Conservation (phyloP, 2,113 vertebrate genomes). For the Mus spicilegus region DNA sequence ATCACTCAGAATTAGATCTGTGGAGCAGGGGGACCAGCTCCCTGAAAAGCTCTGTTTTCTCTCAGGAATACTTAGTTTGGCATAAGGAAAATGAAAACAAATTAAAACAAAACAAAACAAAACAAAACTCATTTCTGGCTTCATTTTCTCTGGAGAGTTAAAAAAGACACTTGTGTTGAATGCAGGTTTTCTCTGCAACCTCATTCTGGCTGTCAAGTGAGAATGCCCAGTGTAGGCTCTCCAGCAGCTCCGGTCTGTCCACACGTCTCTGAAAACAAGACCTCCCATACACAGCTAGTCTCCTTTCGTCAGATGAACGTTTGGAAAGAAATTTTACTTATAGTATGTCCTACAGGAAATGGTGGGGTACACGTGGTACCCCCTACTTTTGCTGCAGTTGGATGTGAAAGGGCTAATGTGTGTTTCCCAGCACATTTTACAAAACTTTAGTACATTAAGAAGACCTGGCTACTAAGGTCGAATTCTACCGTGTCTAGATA, state of each 20-base stretch:
- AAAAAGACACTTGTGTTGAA: slow-evolving; percentile 9
- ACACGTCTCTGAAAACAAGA: slow-evolving; percentile 6
- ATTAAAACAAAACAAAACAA: slow-evolving; percentile 29
- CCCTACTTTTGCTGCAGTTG: not conserved
- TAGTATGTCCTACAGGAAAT: not conserved
- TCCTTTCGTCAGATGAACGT: slow-evolving; percentile 2
- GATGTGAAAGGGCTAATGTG: not conserved
- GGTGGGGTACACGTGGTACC: too few relatives aligned
- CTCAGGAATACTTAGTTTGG: slow-evolving; percentile 67
- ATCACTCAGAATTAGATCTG: slow-evolving; percentile 30
- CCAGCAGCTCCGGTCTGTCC: not conserved
- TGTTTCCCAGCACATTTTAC: not conserved
- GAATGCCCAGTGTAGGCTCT: not conserved
- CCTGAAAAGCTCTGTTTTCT: slow-evolving; percentile 71
- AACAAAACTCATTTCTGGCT: slow-evolving; percentile 28
- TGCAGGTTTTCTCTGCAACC: not conserved
- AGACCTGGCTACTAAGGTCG: too few relatives aligned
- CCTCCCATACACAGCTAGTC: not conserved
- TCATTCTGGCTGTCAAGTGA: slow-evolving; percentile 33
- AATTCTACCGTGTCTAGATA: too few relatives aligned
- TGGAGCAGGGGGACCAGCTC: not conserved
- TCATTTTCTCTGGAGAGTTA: slow-evolving; percentile 58
- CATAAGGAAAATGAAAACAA: slow-evolving; percentile 71
- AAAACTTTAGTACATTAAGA: not conserved
- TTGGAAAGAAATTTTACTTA: not conserved